Conservation (phyloP, 2,888 invertebrate species). For the Hydrotaea cyrtoneurina region DNA sequence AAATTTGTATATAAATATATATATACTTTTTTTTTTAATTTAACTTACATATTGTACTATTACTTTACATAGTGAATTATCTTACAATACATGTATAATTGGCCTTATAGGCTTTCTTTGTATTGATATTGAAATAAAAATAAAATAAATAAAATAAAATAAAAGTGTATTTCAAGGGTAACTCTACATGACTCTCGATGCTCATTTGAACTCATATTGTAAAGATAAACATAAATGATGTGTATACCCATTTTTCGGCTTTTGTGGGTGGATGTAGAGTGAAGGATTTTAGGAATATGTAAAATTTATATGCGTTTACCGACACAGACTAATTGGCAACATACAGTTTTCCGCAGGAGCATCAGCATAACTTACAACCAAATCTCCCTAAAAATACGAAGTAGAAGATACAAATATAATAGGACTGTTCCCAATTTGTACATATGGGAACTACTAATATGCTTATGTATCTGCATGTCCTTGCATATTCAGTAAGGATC, state of each 20-base stretch:
- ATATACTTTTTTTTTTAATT: no score
- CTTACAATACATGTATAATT: no score
- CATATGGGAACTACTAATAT: not conserved
- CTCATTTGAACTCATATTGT: constrained; percentile 21
- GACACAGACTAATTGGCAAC: constrained; percentile 49
- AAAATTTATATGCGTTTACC: constrained; percentile 34
- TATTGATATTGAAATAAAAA: no score
- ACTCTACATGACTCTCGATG: not conserved
- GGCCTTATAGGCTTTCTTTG: no score
- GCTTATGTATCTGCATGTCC: no score
- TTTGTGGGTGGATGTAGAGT: not conserved
- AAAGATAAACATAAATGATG: constrained; percentile 33
- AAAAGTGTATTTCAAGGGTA: not conserved
- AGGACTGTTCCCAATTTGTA: not conserved
- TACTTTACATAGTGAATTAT: no score
- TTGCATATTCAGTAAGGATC: no score
- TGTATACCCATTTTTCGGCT: not conserved
- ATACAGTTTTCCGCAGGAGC: constrained; percentile 8
- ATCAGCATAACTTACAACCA: not conserved
- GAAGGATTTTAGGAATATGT: constrained; percentile 16
- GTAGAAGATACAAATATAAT: not conserved
- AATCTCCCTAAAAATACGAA: not conserved
- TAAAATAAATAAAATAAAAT: no score
- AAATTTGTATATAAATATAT: no score
- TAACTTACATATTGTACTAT: no score